Evolutionary conservation across 2,797 vertebrate species (phyloP).

Genomic region (Onychomys torridus): DNA sequence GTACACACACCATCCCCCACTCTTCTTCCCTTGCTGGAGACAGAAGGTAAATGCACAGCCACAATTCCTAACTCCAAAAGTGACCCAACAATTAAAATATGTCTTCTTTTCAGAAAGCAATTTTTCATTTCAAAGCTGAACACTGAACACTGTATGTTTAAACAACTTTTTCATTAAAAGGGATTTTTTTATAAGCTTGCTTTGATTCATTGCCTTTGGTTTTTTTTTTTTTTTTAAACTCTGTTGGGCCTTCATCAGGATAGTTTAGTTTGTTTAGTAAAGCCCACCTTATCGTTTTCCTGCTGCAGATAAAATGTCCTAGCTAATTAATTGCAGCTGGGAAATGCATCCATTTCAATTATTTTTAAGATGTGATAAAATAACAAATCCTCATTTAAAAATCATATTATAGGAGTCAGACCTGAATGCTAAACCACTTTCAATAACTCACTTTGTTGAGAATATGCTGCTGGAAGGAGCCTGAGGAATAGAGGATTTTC

Average conservation of each 20-base stretch:
- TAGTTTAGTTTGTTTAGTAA: slow-evolving; percentile 50
- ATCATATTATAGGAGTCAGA: not conserved
- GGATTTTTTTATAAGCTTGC: slow-evolving; percentile 63
- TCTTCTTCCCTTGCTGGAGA: slow-evolving; percentile 12
- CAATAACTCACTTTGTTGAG: not conserved
- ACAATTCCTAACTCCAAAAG: slow-evolving; percentile 41
- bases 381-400: slow-evolving; percentile 44
- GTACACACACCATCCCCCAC: not conserved
- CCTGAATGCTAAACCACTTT: slow-evolving; percentile 19
- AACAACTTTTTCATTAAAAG: slow-evolving; percentile 23
- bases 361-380: slow-evolving; percentile 39
- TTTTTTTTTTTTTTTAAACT: slow-evolving; percentile 16
- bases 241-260: slow-evolving; percentile 10
- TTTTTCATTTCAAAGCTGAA: slow-evolving; percentile 57
- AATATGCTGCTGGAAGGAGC: not conserved
- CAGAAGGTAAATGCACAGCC: not conserved
- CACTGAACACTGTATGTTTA: slow-evolving; percentile 35
- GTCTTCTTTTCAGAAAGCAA: slow-evolving; percentile 32
- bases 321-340: slow-evolving; percentile 55
- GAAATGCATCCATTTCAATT: slow-evolving; percentile 55
- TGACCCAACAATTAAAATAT: slow-evolving; percentile 47
- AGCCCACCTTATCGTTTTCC: slow-evolving; percentile 29
- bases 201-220: slow-evolving; percentile 66
- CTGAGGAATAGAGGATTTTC: not conserved
- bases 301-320: not conserved